phyloP scores from a whole-genome alignment of 2,113 vertebrate genomes.

The Neogale vison region DNA sequence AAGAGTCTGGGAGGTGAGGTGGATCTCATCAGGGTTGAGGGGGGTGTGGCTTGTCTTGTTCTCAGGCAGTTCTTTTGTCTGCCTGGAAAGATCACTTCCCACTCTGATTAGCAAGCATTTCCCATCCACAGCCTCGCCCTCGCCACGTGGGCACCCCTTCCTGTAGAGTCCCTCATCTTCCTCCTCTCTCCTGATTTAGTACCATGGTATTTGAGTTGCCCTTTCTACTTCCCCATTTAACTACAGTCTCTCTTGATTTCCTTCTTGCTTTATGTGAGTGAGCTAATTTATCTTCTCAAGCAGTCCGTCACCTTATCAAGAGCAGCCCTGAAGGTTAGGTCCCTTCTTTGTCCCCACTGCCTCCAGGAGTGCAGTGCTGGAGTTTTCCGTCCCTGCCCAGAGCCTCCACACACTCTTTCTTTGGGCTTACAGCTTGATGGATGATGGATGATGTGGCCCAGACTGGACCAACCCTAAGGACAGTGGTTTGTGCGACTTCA shows the following conservation, averaged over 20 bases:
- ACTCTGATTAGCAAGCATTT: background rate
- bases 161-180: background rate
- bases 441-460: background rate
- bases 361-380: accelerated
- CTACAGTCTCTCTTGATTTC: background rate
- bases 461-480: background rate
- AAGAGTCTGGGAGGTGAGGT: background rate
- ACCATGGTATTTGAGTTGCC: background rate
- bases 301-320: background rate
- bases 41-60: background rate
- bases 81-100: background rate
- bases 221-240: background rate
- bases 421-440: background rate
- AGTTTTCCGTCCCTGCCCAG: background rate
- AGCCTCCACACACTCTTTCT: background rate
- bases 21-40: background rate
- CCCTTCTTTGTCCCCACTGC: background rate
- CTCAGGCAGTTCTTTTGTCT: background rate
- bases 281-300: background rate
- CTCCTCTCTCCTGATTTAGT: background rate
- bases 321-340: background rate
- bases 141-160: accelerated
- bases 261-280: background rate
- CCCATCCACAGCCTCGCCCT: accelerated
- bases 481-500: background rate